Evolutionary conservation across 2,888 invertebrate genomes (phyloP).

Genomic region (Mesorhabditis belari): DNA sequence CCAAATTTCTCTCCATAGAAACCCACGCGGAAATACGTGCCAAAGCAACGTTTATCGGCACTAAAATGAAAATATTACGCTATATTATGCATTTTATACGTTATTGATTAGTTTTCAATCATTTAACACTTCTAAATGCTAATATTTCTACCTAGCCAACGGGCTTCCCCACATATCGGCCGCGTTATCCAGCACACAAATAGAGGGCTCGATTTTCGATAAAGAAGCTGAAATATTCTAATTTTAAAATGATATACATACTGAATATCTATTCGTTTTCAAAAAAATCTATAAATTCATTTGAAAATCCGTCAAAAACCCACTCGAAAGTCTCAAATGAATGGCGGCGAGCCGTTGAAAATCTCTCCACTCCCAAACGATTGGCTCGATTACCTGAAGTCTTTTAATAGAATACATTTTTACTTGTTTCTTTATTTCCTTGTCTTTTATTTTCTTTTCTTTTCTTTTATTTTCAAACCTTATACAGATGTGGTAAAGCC

Average conservation of each 20-base stretch:
- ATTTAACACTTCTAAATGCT: constrained; percentile 60
- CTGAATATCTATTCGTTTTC: background rate
- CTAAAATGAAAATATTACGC: constrained; percentile 78
- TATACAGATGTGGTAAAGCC: constrained; percentile 87
- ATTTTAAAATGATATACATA: constrained; percentile 54
- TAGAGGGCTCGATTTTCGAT: constrained; percentile 8
- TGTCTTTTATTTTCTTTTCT: background rate
- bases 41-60: constrained; percentile 73
- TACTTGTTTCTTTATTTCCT: background rate
- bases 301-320: constrained; percentile 65
- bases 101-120: background rate
- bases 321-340: constrained; percentile 15
- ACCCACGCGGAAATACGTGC: constrained; percentile 92
- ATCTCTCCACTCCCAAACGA: constrained; percentile 82
- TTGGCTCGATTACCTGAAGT: constrained; percentile 69
- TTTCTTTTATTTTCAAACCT: constrained; percentile 20
- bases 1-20: constrained; percentile 92
- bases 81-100: constrained; percentile 58
- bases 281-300: background rate
- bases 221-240: constrained; percentile 67
- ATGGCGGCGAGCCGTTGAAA: constrained; percentile 53
- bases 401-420: background rate
- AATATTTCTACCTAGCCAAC: constrained; percentile 13
- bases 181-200: constrained; percentile 8
- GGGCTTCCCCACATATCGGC: constrained; percentile 37